These are phyloP conservation scores for Drosophila ogumai DNA, from an alignment of 1,140 invertebrate genomes.

Conservation along the genomic window DNA sequence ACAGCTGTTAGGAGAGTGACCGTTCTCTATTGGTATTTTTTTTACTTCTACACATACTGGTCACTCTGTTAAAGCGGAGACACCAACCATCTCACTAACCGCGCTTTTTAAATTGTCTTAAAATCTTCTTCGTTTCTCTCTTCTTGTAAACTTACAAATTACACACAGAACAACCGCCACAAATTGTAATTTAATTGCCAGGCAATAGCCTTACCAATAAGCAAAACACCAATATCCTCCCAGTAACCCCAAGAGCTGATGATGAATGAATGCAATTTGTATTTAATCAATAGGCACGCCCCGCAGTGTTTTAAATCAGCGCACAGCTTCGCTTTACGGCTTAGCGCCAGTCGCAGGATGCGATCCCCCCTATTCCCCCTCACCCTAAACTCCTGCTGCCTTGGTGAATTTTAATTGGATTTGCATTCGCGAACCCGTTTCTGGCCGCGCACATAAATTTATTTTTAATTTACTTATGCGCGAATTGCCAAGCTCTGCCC, in stretches of 20 bases:
- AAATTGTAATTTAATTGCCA: constrained; percentile 79
- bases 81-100: background rate
- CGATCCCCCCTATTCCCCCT: constrained; percentile 8
- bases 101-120: constrained; percentile 6
- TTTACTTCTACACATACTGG: background rate
- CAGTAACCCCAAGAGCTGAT: constrained; percentile 34
- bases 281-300: constrained; percentile 82
- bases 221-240: constrained; percentile 28
- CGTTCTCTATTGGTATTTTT: background rate
- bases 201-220: constrained; percentile 34
- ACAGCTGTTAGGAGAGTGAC: constrained; percentile 11
- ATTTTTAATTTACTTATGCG: constrained; percentile 84
- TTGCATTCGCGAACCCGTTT: constrained; percentile 76
- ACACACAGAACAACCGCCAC: constrained; percentile 37
- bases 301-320: constrained; percentile 82
- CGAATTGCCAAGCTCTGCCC: constrained; percentile 69
- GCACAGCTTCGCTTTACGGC: constrained; percentile 80
- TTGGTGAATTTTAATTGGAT: constrained; percentile 78
- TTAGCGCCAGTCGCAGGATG: constrained; percentile 72
- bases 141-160: constrained; percentile 3
- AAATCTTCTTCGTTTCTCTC: no score
- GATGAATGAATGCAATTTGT: constrained; percentile 82
- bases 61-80: background rate
- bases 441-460: constrained; percentile 70
- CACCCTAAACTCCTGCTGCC: background rate